These are phyloP conservation scores for Macrophya alboannulata DNA, from an alignment of 2,888 invertebrate species.

Conservation along the genomic window DNA sequence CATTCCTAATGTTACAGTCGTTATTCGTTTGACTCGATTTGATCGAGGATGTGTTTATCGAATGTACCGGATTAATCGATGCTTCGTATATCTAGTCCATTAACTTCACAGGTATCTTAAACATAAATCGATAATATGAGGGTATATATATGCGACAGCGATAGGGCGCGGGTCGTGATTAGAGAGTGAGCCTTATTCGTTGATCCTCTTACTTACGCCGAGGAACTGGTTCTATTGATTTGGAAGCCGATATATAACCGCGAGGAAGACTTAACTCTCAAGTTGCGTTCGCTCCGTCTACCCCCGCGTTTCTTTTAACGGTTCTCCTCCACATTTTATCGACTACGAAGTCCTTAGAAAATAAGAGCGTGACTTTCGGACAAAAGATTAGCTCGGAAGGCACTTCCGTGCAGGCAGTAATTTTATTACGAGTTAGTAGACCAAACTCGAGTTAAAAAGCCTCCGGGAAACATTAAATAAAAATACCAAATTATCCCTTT, in stretches of 20 bases:
- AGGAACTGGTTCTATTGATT: slow-evolving; percentile 37
- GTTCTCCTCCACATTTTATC: slow-evolving; percentile 36
- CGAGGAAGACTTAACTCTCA: slow-evolving; percentile 39
- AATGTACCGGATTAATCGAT: background rate
- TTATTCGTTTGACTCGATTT: background rate
- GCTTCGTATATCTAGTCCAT: background rate
- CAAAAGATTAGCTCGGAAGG: slow-evolving; percentile 35
- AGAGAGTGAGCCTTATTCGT: slow-evolving; percentile 44
- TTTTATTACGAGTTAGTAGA: slow-evolving; percentile 12
- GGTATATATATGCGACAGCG: slow-evolving; percentile 17
- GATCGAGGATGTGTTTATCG: background rate
- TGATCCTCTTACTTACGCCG: slow-evolving; percentile 51
- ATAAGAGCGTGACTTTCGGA: slow-evolving; percentile 34
- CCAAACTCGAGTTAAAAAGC: slow-evolving; percentile 21
- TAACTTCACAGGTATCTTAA: slow-evolving; percentile 37
- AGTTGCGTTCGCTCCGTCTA: background rate
- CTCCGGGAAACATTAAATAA: slow-evolving; percentile 9
- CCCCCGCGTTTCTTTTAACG: slow-evolving; percentile 5
- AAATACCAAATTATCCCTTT: background rate
- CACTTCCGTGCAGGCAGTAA: slow-evolving; percentile 24
- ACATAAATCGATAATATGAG: slow-evolving; percentile 29
- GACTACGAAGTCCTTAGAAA: slow-evolving; percentile 38
- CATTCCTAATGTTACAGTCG: too few species aligned
- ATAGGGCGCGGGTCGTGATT: slow-evolving; percentile 43
- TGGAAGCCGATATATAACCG: slow-evolving; percentile 14